A percentile compares a stretch with the other conserved stretches of the same genome.
Conservation (phyloP, 1,140 invertebrate genomes). For the Heliconius congener region DNA sequence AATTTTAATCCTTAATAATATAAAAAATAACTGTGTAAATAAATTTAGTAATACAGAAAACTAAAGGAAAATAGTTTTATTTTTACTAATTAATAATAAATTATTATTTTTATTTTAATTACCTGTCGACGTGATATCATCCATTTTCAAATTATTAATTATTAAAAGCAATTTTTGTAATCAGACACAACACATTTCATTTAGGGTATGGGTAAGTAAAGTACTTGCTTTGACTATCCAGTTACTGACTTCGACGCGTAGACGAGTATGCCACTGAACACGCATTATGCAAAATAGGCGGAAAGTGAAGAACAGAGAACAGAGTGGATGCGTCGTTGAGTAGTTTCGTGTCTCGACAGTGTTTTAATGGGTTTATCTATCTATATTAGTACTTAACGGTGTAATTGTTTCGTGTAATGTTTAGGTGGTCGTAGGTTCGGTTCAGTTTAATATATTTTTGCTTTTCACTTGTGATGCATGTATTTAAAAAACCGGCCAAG, state of each 20-base stretch:
- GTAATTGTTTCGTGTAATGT: neutral
- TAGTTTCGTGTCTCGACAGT: neutral
- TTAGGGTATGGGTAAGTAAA: neutral
- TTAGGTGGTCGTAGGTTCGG: neutral
- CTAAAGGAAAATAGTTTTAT: no score
- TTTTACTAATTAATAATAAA: no score
- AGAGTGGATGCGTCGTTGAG: neutral
- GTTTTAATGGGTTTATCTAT: conserved; percentile 3
- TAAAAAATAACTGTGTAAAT: no score
- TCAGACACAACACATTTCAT: neutral
- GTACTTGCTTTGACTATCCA: neutral
- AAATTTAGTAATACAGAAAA: no score
- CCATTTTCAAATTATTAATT: neutral
- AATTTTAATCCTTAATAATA: no score
- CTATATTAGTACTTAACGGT: neutral
- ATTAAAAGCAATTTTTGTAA: neutral
- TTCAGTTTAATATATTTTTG: no score
- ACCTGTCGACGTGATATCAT: no score
- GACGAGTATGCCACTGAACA: neutral
- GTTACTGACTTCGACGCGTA: conserved; percentile 1
- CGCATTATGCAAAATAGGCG: conserved; percentile 6
- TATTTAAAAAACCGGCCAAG: no score
- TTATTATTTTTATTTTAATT: no score
- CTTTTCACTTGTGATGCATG: no score
- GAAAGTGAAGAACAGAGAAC: neutral